Percentiles rank a stretch among this genome's conserved stretches.
Conservation (phyloP, 2,113 vertebrate genomes). For the Marmota flaviventris region DNA sequence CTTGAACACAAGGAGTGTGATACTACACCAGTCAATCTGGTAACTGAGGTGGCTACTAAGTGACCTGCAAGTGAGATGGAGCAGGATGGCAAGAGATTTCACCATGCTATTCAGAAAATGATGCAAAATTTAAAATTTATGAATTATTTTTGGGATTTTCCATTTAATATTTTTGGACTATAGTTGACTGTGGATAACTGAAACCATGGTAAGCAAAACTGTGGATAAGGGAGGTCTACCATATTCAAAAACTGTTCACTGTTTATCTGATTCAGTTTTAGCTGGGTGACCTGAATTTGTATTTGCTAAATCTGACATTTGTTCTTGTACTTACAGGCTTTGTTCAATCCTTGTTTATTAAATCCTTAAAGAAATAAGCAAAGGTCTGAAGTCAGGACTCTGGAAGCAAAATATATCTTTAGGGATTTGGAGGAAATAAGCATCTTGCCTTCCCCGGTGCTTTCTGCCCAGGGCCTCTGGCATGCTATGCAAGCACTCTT, state of each 20-base stretch:
- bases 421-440: not conserved
- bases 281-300: not conserved
- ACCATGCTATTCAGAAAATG: not conserved
- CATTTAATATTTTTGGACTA: not conserved
- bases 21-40: not conserved
- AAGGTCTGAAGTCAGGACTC: not conserved
- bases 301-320: constrained; percentile 55
- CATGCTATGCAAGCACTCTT: too few species aligned
- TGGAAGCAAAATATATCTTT: constrained; percentile 9
- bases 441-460: not conserved
- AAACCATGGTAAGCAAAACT: not conserved
- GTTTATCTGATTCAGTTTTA: constrained; percentile 29
- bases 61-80: not conserved
- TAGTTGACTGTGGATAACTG: not conserved
- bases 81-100: not conserved
- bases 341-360: not conserved
- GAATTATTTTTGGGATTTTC: not conserved
- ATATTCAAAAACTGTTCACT: not conserved
- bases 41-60: not conserved
- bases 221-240: not conserved
- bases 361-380: constrained; percentile 38
- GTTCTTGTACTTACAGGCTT: constrained; percentile 51
- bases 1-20: not conserved
- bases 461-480: not conserved
- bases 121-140: not conserved